These are phyloP conservation scores for Heteropelma amictum DNA, from an alignment of 2,888 invertebrate genomes.

Conservation along the genomic window DNA sequence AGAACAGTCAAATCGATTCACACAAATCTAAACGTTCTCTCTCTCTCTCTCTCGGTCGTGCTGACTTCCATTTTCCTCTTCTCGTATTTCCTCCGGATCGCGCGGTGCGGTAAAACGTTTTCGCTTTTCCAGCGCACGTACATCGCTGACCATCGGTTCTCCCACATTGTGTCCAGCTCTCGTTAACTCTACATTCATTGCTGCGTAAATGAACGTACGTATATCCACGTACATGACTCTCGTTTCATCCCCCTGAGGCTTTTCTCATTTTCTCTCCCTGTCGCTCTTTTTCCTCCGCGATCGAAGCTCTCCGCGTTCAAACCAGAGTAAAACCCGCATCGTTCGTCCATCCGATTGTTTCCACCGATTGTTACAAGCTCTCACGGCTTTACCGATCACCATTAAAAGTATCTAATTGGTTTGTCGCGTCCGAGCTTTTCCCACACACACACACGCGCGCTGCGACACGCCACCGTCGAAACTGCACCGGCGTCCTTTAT, in stretches of 20 bases:
- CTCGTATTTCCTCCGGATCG: conserved; percentile 27
- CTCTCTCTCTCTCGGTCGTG: conserved; percentile 23
- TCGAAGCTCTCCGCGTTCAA: neutral
- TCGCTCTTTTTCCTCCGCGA: conserved; percentile 6
- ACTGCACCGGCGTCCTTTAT: no score
- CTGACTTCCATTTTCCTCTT: conserved; percentile 40
- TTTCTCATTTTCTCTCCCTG: conserved; percentile 5
- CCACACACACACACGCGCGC: conserved; percentile 14
- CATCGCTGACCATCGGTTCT: conserved; percentile 30
- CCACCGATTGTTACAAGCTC: conserved; percentile 65
- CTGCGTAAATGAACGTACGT: no score
- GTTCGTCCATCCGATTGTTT: conserved; percentile 62
- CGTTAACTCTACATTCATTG: conserved; percentile 43
- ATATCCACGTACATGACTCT: neutral
- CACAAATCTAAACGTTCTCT: conserved; percentile 69
- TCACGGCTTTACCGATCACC: conserved; percentile 55
- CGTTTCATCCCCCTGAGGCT: conserved; percentile 30
- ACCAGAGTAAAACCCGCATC: neutral
- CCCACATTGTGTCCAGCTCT: conserved; percentile 46
- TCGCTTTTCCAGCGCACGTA: conserved; percentile 28
- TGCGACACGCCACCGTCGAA: no score
- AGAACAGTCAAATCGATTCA: conserved; percentile 68
- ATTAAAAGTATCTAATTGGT: conserved; percentile 68
- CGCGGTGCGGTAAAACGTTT: conserved; percentile 35
- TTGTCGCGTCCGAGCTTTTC: conserved; percentile 60